phyloP scores from a whole-genome alignment of 2,797 vertebrate species.

The Valencia hispanica region DNA sequence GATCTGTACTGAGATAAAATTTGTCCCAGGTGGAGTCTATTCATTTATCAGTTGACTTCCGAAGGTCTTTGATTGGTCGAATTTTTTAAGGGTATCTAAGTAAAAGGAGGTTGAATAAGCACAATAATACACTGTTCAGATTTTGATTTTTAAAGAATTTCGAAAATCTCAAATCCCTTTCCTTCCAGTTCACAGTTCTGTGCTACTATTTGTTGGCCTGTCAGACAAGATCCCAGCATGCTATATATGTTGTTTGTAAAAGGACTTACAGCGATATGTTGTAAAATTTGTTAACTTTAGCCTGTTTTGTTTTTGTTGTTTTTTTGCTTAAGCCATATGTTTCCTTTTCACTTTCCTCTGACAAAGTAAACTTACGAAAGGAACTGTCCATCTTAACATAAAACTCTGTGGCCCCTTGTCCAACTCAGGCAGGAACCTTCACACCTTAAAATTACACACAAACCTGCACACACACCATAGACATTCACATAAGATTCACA shows the following conservation, averaged over 20 bases:
- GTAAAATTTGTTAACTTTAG: conserved; percentile 40
- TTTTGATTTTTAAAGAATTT: not conserved
- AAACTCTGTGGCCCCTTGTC: conserved; percentile 43
- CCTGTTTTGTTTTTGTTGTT: too few species aligned
- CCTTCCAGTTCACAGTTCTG: not conserved
- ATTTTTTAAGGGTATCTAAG: not conserved
- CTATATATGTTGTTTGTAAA: conserved; percentile 18
- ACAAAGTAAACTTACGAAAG: conserved; percentile 44
- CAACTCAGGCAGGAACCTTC: conserved; percentile 53
- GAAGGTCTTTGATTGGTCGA: not conserved
- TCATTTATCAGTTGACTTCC: not conserved
- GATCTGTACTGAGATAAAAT: not conserved
- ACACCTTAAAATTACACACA: conserved; percentile 59
- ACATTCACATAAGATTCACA: conserved; percentile 38
- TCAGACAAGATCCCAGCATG: not conserved
- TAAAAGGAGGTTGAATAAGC: not conserved
- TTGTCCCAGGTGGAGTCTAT: not conserved
- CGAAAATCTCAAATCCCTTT: not conserved
- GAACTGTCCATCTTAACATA: conserved; percentile 53
- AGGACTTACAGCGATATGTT: conserved; percentile 15
- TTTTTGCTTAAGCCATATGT: conserved; percentile 22
- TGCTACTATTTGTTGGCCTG: not conserved
- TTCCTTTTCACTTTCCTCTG: conserved; percentile 34
- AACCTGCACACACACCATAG: conserved; percentile 38
- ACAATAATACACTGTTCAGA: not conserved